Conservation (phyloP, 2,113 vertebrate species). For the Zapus hudsonius region DNA sequence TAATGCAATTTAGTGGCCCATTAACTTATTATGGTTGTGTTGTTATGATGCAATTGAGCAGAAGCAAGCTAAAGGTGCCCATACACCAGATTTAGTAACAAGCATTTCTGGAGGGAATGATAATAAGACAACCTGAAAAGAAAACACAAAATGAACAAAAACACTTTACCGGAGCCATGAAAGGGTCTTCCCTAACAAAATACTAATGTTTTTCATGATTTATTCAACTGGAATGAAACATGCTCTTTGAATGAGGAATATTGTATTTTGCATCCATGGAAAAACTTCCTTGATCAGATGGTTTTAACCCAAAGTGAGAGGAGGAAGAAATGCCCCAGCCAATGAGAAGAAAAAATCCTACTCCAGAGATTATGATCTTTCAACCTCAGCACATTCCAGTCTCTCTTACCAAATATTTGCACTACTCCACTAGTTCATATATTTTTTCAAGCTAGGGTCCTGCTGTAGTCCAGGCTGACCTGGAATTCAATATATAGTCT, state of each 20-base stretch:
- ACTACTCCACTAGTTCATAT: no score
- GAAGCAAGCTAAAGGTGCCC: not conserved
- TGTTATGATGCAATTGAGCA: constrained; percentile 32
- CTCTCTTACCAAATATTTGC: not conserved
- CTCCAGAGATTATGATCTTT: constrained; percentile 58
- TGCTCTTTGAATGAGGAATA: not conserved
- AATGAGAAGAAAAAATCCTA: constrained; percentile 22
- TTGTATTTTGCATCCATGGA: not conserved
- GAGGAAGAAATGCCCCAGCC: not conserved
- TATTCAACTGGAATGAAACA: not conserved
- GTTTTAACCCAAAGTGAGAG: not conserved
- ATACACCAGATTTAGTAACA: constrained; percentile 39
- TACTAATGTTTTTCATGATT: not conserved
- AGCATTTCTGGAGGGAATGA: not conserved
- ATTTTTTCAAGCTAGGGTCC: no score
- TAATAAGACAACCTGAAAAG: constrained; percentile 27
- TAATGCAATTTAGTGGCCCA: constrained; percentile 64
- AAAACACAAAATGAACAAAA: constrained; percentile 24
- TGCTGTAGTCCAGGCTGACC: no score
- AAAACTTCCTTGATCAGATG: not conserved
- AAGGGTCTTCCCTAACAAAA: not conserved
- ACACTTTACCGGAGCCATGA: constrained; percentile 17
- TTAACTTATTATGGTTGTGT: constrained; percentile 46
- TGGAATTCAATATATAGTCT: no score
- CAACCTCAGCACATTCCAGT: not conserved